These are phyloP conservation scores for Meandrusa payeni DNA, from an alignment of 2,888 invertebrate species.

Conservation along the genomic window DNA sequence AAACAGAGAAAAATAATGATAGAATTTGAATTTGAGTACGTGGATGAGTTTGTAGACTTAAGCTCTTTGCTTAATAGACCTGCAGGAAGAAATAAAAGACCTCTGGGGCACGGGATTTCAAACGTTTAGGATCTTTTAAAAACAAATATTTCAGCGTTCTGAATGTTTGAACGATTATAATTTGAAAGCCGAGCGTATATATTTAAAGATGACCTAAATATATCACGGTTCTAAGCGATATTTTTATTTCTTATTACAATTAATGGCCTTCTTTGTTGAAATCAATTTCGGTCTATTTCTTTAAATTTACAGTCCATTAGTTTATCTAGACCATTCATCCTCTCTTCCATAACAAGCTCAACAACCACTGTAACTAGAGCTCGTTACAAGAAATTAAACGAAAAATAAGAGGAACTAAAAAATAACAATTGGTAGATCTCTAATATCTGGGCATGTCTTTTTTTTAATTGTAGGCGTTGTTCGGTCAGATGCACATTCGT, in stretches of 20 bases:
- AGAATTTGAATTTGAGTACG: too few species aligned
- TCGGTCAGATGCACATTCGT: slow-evolving; percentile 11
- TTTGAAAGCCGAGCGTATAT: too few species aligned
- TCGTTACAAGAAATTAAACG: not conserved
- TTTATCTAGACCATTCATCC: not conserved
- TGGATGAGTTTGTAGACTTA: too few species aligned
- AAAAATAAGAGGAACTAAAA: not conserved
- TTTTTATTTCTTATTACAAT: not conserved
- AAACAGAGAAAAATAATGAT: too few species aligned
- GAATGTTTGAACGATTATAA: too few species aligned
- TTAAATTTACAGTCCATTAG: slow-evolving; percentile 15
- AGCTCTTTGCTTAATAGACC: too few species aligned
- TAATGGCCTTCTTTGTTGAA: not conserved
- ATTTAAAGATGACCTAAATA: too few species aligned
- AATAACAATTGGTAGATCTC: not conserved
- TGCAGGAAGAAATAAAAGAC: too few species aligned
- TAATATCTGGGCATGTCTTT: not conserved
- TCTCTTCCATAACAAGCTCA: not conserved
- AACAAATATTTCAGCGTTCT: too few species aligned
- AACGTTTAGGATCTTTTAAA: too few species aligned
- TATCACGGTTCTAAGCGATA: too few species aligned
- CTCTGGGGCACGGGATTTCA: too few species aligned
- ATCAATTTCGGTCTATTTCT: slow-evolving; percentile 2
- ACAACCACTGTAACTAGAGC: slow-evolving; percentile 2
- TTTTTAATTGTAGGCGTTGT: slow-evolving; percentile 6